A percentile compares a stretch with the other conserved stretches of the same genome.
These are phyloP conservation scores for Nemurella pictetii DNA, from an alignment of 2,888 invertebrate species.

Conservation along the genomic window DNA sequence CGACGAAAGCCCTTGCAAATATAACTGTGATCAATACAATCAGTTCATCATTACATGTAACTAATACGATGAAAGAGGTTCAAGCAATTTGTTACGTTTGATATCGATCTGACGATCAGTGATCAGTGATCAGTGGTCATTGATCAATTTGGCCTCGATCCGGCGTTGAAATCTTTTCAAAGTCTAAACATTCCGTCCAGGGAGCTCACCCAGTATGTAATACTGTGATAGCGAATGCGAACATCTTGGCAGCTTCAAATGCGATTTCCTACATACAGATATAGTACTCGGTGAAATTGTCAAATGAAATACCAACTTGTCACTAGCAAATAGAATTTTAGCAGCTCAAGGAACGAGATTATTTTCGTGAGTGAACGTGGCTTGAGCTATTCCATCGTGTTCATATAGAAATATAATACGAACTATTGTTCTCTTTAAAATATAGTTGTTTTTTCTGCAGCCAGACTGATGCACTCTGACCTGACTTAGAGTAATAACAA, in stretches of 20 bases:
- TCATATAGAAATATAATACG: background rate
- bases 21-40: background rate
- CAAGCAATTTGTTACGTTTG: background rate
- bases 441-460: background rate
- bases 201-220: background rate
- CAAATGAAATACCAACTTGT: background rate
- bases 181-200: background rate
- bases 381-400: background rate
- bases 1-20: background rate
- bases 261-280: background rate
- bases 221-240: too few species aligned
- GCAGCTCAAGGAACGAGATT: background rate
- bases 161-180: background rate
- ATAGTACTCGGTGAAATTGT: background rate
- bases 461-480: background rate
- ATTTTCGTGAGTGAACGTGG: background rate
- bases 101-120: background rate
- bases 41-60: background rate
- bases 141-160: background rate
- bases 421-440: background rate
- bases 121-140: background rate
- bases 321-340: background rate
- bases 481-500: conserved; percentile 14
- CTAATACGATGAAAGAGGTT: background rate
- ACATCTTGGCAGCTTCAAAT: background rate